Evolutionary conservation across 2,888 invertebrate species (phyloP), one percentile per base, ranked within the genome.

Genomic region (Aphodius sticticus): DNA sequence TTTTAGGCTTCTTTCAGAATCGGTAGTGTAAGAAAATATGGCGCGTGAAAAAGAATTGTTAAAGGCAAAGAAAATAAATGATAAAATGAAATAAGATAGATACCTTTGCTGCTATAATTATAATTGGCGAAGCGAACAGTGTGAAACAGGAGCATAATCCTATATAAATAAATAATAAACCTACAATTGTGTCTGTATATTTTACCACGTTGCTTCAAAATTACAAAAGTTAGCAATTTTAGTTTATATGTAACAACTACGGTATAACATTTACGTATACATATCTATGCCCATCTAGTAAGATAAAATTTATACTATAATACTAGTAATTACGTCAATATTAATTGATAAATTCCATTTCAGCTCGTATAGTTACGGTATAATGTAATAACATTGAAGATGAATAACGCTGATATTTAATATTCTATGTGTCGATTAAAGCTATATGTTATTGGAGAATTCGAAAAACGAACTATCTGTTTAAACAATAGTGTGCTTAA

Each of bases 101-200:
- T 26, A 53, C 7, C 12, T 53, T 9, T 53, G 53, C 53, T 53
- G 53, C 53, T 53, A 53, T 53, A 53, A 53, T 9, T 53, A 53
- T 53, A 53, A 53, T 53, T 53, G 7, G 53, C 53, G 7, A 9
- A 53, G 53, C 53, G 53, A 53, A 53, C 53, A 53, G 53, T 53
- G 12, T 2, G 12, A 53, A 53, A 53, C 53, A 53, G 53, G 53
- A 53, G 53, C 53, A 9, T 53, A 53, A 12, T 53, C 7, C 53
- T 53, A 53, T 12, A 53, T 53, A 53, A 12, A 53, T 53, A 53
- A 53, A 53, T 53, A 53, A 53, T 53, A 53, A 53, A 53, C 12
- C 53, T 53, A 53, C 53, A 53, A 53, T 53, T 53, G 53, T 53
- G 53, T 53, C 53, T 53, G 53, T 53, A 53, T 53, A 53, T 53